These are phyloP conservation scores for Amaurobius ferox DNA, from an alignment of 2,888 invertebrate species.

Conservation along the genomic window DNA sequence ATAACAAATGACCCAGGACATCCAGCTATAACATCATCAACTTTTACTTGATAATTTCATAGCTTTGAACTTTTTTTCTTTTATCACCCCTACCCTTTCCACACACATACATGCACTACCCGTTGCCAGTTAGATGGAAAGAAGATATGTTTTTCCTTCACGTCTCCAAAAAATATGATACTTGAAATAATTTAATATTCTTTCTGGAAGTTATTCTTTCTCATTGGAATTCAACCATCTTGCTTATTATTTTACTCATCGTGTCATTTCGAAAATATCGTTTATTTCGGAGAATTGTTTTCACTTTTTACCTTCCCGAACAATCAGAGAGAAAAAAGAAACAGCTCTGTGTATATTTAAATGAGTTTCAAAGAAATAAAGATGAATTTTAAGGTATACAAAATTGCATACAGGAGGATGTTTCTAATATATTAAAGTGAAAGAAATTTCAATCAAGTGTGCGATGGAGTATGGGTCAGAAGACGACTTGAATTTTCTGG, in stretches of 20 bases:
- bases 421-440: no score
- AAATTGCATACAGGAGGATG: no score
- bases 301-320: neutral
- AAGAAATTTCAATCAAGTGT: no score
- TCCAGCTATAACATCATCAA: slow-evolving; percentile 53
- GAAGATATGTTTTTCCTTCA: slow-evolving; percentile 27
- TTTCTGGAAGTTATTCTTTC: slow-evolving; percentile 10
- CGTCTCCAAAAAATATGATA: slow-evolving; percentile 47
- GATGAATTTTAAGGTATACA: no score
- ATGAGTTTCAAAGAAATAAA: no score
- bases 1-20: slow-evolving; percentile 60
- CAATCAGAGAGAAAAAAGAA: no score
- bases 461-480: no score
- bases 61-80: slow-evolving; percentile 20
- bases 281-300: neutral
- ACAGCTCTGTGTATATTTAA: no score
- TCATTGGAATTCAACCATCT: neutral
- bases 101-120: no score
- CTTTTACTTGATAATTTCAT: slow-evolving; percentile 69
- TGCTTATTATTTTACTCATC: neutral
- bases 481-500: no score
- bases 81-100: neutral
- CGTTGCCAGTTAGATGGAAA: slow-evolving; percentile 10
- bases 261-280: neutral
- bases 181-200: slow-evolving; percentile 60